Conservation (phyloP, 2,113 vertebrate species). For the Pagrus major region DNA sequence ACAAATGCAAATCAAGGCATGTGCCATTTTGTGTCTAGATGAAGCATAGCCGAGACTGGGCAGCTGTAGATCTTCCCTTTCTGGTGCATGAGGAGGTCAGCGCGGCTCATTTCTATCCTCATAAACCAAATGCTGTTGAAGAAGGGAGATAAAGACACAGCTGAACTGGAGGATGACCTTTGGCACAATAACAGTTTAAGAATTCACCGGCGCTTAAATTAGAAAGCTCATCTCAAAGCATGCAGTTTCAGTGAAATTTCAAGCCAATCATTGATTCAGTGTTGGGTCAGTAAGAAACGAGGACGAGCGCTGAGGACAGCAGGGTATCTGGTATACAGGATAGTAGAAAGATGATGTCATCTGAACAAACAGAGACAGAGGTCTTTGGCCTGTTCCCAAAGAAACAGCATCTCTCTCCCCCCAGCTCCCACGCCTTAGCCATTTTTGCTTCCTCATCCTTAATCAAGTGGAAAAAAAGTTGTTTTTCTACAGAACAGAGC, state of each 20-base stretch:
- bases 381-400: constrained; percentile 71
- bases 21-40: constrained; percentile 38
- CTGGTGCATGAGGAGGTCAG: constrained; percentile 29
- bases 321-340: constrained; percentile 81
- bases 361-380: constrained; percentile 82
- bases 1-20: constrained; percentile 52
- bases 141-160: constrained; percentile 14
- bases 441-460: constrained; percentile 75
- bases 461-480: constrained; percentile 64
- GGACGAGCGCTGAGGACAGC: constrained; percentile 73
- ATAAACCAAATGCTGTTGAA: constrained; percentile 17
- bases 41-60: constrained; percentile 45
- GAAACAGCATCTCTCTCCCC: constrained; percentile 58
- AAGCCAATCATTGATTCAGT: constrained; percentile 69
- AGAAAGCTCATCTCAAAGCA: constrained; percentile 4
- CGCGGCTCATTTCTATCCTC: neutral
- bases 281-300: constrained; percentile 57
- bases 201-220: constrained; percentile 26
- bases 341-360: constrained; percentile 85
- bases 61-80: constrained; percentile 22
- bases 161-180: constrained; percentile 28
- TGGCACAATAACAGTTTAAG: constrained; percentile 32
- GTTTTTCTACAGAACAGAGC: constrained; percentile 71
- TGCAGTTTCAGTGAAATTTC: constrained; percentile 53
- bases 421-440: constrained; percentile 52